These are phyloP conservation scores for Laticauda colubrina DNA, from an alignment of 2,113 vertebrate species.

Conservation along the genomic window DNA sequence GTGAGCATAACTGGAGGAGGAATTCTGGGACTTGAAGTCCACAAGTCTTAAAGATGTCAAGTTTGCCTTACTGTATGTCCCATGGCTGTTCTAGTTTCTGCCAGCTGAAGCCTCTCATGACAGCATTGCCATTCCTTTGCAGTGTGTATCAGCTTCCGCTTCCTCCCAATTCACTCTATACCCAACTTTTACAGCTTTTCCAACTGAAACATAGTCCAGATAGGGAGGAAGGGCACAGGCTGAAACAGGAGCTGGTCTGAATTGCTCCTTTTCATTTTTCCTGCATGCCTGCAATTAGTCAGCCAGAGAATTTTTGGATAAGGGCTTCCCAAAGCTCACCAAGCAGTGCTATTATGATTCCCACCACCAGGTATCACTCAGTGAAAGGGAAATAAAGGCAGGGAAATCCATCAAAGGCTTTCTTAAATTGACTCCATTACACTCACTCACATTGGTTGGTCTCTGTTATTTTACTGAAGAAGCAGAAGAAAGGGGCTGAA, in stretches of 20 bases:
- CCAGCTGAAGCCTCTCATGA: neutral
- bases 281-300: neutral
- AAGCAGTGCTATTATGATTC: neutral
- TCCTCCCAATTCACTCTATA: neutral
- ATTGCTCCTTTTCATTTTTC: neutral
- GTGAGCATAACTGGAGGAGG: no score
- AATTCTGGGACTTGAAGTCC: no score
- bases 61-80: neutral
- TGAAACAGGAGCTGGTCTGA: neutral
- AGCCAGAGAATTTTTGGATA: neutral
- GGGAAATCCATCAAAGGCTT: neutral
- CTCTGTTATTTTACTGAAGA: neutral
- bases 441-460: neutral
- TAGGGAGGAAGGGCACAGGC: neutral
- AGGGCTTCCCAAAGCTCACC: neutral
- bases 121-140: neutral
- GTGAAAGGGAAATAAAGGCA: neutral
- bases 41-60: no score
- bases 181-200: neutral
- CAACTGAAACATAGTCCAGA: neutral
- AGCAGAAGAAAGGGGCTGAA: neutral
- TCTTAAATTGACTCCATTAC: neutral
- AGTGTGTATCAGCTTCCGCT: neutral
- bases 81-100: neutral
- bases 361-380: neutral